These are phyloP conservation scores for Anorthoa munda DNA, from an alignment of 2,888 invertebrate genomes.

Conservation along the genomic window DNA sequence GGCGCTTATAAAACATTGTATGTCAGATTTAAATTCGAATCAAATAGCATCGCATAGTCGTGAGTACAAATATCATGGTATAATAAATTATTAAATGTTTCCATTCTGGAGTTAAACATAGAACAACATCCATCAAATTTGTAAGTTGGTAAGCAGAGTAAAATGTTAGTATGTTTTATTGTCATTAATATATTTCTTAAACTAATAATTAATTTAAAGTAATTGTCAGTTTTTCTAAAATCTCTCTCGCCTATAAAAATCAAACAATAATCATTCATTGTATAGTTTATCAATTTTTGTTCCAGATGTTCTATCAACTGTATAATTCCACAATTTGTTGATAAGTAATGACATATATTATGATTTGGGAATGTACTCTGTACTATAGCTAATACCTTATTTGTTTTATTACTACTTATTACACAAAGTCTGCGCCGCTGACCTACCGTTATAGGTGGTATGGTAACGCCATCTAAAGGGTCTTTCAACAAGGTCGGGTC, in stretches of 20 bases:
- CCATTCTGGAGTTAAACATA: no score
- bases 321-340: constrained; percentile 16
- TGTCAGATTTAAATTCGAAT: constrained; percentile 6
- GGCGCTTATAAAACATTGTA: constrained; percentile 15
- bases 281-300: neutral
- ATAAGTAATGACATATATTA: constrained; percentile 1
- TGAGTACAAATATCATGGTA: neutral
- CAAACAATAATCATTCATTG: constrained; percentile 3
- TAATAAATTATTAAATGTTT: neutral
- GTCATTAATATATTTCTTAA: neutral
- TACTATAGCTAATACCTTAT: constrained; percentile 12
- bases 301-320: neutral
- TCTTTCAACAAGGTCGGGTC: no score
- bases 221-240: constrained; percentile 1
- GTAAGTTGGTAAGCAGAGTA: neutral
- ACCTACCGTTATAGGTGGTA: neutral
- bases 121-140: neutral
- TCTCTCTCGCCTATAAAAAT: no score
- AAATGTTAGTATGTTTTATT: neutral
- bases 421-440: constrained; percentile 1
- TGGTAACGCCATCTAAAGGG: constrained; percentile 9
- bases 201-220: neutral
- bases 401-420: constrained; percentile 8
- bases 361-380: no score
- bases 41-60: no score